Percentiles rank a stretch among this genome's conserved stretches.
Evolutionary conservation across 2,888 invertebrate genomes (phyloP).

Genomic region (Ametastegia equiseti): DNA sequence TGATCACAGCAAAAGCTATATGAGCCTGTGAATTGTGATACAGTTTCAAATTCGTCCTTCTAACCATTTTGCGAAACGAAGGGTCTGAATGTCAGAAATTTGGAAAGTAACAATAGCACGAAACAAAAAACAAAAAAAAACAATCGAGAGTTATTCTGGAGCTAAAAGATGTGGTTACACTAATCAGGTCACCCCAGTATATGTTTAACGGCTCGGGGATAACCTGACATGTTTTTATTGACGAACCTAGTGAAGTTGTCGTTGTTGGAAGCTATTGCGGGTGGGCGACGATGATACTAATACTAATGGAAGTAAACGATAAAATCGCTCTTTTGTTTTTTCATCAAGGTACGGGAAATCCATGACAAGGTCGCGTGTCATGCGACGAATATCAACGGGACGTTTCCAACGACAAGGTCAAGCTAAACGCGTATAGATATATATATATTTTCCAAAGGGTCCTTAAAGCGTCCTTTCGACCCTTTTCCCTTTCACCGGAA

Average conservation of each 20-base stretch:
- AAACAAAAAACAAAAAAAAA: background rate
- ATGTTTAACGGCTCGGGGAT: background rate
- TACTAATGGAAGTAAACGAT: conserved; percentile 10
- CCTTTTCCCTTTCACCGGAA: background rate
- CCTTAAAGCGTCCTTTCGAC: background rate
- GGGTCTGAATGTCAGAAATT: too few species aligned
- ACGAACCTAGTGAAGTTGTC: background rate
- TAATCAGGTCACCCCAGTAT: background rate
- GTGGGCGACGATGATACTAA: conserved; percentile 2
- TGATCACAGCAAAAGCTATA: too few species aligned
- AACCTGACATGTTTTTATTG: background rate
- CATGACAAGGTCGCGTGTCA: background rate
- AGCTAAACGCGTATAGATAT: background rate
- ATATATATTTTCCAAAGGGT: background rate
- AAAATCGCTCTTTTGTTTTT: background rate
- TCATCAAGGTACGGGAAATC: background rate
- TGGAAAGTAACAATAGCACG: too few species aligned
- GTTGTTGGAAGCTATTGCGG: background rate
- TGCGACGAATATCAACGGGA: background rate
- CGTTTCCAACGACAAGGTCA: background rate
- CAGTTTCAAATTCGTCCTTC: too few species aligned
- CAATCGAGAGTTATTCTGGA: background rate
- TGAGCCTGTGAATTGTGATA: too few species aligned
- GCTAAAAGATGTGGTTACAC: background rate
- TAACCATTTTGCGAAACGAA: too few species aligned